Base-by-base conservation (phyloP, 2,113 vertebrate genomes). In the Pachyramphus minor region DNA sequence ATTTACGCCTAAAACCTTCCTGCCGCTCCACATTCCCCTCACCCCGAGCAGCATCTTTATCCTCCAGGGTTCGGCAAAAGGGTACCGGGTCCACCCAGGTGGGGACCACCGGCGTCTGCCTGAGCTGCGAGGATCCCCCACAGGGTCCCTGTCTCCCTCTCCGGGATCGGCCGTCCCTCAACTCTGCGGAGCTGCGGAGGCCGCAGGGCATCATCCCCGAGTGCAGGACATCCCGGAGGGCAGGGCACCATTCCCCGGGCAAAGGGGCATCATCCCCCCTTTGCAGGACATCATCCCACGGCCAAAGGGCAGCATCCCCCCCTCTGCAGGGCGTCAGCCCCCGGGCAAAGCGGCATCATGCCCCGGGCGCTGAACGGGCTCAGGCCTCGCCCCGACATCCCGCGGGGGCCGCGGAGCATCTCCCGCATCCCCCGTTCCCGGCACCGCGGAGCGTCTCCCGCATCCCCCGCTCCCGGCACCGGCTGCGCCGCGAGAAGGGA, bases 1-100 rank as follows among this genome's bases (percentile, higher is more conserved):
- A 19, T 5, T 4, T 16, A 4, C 1, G 27, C 30, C 5, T 8
- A 0, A 6, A 2, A 22, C 25, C 6, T 6, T n/a, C 28, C 63
- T 8, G 10, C 42, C 37, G 9, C 11, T 12, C 31, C 2, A 14
- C 62, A 19, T 15, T 5, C 24, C 39, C 37, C 55, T 15, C 1
- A 50, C 64, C 60, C 3, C 45, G 11, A 31, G 79, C 78, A 24
- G 63, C 42, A 23, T 1, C 73, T 23, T 14, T 0, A 49, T 0
- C 9, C 14, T 52, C 24, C 2, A 12, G 60, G 0, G 6, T 2
- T 44, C 15, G 14, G 37, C 22, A 3, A 7, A 19, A 14, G 16
- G n/a, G 39, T 45, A 44, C 20, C 47, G 4, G 45, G 22, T 12
- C 14, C 59, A 11, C 5, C 50, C 37, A 5, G n/a, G n/a, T 2